Evolutionary conservation across 2,113 vertebrate genomes (phyloP), one percentile per base, ranked within the genome.

Genomic region (Chaenogobius annularis): DNA sequence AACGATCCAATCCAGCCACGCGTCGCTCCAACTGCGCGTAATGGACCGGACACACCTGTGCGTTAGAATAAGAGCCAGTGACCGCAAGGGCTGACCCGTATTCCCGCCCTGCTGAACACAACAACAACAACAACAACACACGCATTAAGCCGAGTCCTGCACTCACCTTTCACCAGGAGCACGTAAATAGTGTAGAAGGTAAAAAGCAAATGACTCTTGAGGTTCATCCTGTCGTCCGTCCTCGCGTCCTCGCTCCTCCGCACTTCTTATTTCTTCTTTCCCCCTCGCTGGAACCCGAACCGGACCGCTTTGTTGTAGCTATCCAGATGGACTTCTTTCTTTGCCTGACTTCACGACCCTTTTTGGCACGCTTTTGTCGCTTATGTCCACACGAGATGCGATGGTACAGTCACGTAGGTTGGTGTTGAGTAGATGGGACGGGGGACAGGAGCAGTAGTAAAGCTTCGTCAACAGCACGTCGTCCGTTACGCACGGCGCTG

Each of bases 161-260:
- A 23, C 87, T 91, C 83, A 92, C 91, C 91, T 92, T 91, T 91
- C 13, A 90, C 80, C 76, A 92, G 88, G 76, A 91, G 89, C 84
- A 88, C 90, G 52, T 89, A 89, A 70, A 91, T 66, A 73, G 89
- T 86, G 85, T 87, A 92, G 82, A 92, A 87, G 69, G 90, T 92
- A 82, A 92, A 87, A 87, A 91, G 72, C 79, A 91, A 66, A 84
- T 89, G 72, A 72, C 71, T 89, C 72, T 91, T 90, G 78, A 88
- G 78, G 75, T 89, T 88, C 91, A 92, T 92, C 85, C 89, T 90
- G 87, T 59, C 85, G 68, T 77, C 64, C 73, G 8, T 68, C 44
- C 46, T 13, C 56, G 69, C 40, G 37, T 59, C 74, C 63, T 71
- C 71, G 78, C 76, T 79, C 76, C 62, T 66, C 56, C 66, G 56